These are phyloP conservation scores for Beaufortia kweichowensis DNA, from an alignment of 2,113 vertebrate genomes.

Conservation along the genomic window DNA sequence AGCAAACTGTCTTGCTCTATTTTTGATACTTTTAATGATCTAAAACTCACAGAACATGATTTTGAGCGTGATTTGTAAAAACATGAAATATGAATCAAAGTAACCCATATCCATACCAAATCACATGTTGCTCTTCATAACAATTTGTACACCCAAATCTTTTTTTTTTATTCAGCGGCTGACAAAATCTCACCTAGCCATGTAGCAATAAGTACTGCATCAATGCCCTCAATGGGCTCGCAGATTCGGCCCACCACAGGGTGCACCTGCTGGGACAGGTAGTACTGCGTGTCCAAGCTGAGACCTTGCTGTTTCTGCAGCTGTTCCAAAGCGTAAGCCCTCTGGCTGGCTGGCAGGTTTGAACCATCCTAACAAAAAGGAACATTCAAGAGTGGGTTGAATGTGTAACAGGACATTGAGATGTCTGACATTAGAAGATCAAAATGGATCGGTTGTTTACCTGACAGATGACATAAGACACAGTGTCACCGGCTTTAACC, in stretches of 20 bases:
- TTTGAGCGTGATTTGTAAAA: too few species aligned
- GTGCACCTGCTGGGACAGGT: constrained; percentile 94
- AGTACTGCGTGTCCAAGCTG: constrained; percentile 90
- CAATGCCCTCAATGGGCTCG: constrained; percentile 95
- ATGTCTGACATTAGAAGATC: neutral
- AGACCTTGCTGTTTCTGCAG: constrained; percentile 90
- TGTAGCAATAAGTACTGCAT: constrained; percentile 86
- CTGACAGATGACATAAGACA: constrained; percentile 96
- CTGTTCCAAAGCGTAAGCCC: constrained; percentile 92
- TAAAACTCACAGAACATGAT: neutral
- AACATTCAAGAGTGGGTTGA: neutral
- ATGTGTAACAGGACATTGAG: neutral
- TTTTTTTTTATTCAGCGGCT: neutral
- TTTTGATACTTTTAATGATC: neutral
- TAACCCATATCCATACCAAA: too few species aligned
- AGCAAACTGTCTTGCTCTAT: neutral
- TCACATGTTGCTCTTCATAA: too few species aligned
- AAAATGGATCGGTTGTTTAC: constrained; percentile 66
- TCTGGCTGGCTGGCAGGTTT: constrained; percentile 84
- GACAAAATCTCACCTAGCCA: constrained; percentile 77
- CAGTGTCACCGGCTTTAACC: constrained; percentile 93
- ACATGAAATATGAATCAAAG: neutral
- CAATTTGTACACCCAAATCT: too few species aligned
- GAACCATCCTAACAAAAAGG: constrained; percentile 84
- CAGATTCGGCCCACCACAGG: constrained; percentile 96